phyloP scores from a whole-genome alignment of 2,888 invertebrate genomes.

The Campoplex capitator region DNA sequence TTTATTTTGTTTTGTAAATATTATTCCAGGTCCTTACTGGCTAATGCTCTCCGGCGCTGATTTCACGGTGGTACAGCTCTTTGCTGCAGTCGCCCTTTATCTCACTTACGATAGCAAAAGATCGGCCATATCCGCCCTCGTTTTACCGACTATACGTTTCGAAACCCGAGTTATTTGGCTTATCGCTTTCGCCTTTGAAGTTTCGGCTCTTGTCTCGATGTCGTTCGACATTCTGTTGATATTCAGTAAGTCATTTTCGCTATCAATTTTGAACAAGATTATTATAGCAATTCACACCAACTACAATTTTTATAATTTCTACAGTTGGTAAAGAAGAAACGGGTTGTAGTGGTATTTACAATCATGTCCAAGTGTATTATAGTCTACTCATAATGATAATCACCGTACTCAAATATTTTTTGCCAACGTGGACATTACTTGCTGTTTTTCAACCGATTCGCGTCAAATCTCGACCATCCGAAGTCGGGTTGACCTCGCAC shows the following conservation, averaged over 20 bases:
- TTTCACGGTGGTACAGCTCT: slow-evolving; percentile 85
- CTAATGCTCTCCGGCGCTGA: slow-evolving; percentile 85
- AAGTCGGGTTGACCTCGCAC: slow-evolving; percentile 80
- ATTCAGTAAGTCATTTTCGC: slow-evolving; percentile 74
- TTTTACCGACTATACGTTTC: slow-evolving; percentile 79
- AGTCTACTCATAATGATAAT: slow-evolving; percentile 76
- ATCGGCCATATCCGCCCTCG: slow-evolving; percentile 75
- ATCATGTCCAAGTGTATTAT: slow-evolving; percentile 83
- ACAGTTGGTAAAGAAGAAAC: slow-evolving; percentile 82
- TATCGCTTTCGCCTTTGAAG: slow-evolving; percentile 85
- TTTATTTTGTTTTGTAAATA: background rate
- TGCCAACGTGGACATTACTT: slow-evolving; percentile 79
- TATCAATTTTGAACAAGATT: background rate
- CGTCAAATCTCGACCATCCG: slow-evolving; percentile 78
- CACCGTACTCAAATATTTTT: slow-evolving; percentile 76
- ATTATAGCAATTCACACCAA: background rate
- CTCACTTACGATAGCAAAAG: slow-evolving; percentile 82
- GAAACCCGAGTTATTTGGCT: slow-evolving; percentile 86
- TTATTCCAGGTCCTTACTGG: slow-evolving; percentile 85
- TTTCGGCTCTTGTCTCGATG: slow-evolving; percentile 83
- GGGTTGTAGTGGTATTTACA: slow-evolving; percentile 82
- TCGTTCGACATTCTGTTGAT: slow-evolving; percentile 80
- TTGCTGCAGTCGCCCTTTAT: slow-evolving; percentile 85
- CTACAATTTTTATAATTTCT: background rate
- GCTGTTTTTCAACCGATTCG: slow-evolving; percentile 79